A percentile compares a stretch with the other conserved stretches of the same genome.
Conservation (phyloP, 2,888 invertebrate species). For the Amiota mariae region DNA sequence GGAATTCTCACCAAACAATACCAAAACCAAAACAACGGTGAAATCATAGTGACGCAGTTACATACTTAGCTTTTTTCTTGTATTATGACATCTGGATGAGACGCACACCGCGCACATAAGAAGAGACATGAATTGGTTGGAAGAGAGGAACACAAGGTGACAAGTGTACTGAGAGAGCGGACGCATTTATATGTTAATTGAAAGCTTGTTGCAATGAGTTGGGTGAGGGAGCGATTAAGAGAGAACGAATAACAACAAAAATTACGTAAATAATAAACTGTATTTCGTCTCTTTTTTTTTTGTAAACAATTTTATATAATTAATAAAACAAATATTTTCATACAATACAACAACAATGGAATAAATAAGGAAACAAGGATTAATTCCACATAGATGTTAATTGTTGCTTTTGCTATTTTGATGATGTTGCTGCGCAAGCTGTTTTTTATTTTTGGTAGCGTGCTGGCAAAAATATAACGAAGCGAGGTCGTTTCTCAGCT, state of each 20-base stretch:
- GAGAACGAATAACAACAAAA: too few relatives aligned
- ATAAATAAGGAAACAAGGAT: not conserved
- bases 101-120: not conserved
- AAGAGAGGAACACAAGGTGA: not conserved
- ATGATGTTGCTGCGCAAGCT: too few relatives aligned
- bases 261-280: too few relatives aligned
- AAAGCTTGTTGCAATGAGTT: not conserved
- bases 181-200: not conserved
- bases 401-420: too few relatives aligned
- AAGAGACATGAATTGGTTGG: not conserved
- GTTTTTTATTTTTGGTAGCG: not conserved
- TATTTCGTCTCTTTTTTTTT: too few relatives aligned
- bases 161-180: constrained; percentile 2
- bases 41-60: constrained; percentile 16
- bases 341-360: not conserved
- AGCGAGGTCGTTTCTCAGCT: constrained; percentile 37
- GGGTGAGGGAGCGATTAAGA: too few relatives aligned
- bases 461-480: not conserved
- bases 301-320: not conserved
- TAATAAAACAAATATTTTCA: constrained; percentile 9
- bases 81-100: not conserved
- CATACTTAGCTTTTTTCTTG: too few relatives aligned
- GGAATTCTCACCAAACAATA: too few relatives aligned
- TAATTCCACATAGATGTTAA: too few relatives aligned
- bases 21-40: not conserved